Conservation (phyloP, 2,113 vertebrate species). For the Melanerpes formicivorus region DNA sequence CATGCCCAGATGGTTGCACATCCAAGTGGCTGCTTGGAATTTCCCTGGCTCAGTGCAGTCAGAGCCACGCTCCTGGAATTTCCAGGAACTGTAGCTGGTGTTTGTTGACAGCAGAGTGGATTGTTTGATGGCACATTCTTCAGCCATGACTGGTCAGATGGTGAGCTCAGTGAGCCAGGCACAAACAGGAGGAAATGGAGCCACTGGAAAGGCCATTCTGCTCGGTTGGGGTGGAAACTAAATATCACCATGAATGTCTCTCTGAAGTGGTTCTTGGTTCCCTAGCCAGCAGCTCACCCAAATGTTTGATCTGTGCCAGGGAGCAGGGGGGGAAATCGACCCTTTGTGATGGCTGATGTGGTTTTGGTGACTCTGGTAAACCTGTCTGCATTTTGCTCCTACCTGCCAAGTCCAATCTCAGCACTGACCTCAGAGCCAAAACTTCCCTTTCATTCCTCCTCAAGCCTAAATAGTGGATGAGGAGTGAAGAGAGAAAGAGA, state of each 20-base stretch:
- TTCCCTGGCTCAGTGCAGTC: not conserved
- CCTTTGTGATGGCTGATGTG: not conserved
- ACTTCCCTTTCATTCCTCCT: not conserved
- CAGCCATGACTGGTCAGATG: not conserved
- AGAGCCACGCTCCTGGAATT: not conserved
- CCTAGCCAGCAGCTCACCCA: not conserved
- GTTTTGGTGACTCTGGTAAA: not conserved
- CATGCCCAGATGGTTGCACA: not conserved
- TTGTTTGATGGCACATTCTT: not conserved
- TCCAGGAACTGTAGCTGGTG: not conserved
- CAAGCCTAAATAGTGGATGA: not conserved
- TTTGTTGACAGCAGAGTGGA: not conserved
- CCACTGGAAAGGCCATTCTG: not conserved
- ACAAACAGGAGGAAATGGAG: not conserved
- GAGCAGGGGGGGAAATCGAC: not conserved
- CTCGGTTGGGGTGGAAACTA: not conserved
- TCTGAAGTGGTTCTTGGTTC: not conserved
- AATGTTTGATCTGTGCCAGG: not conserved
- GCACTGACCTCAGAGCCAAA: not conserved
- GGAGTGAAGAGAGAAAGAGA: too few species aligned
- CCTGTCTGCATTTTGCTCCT: not conserved
- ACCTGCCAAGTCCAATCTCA: not conserved
- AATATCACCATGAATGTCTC: not conserved
- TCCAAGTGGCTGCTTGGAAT: not conserved
- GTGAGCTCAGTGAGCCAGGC: not conserved